Percentiles rank a stretch among this genome's conserved stretches.
These are phyloP conservation scores for Taurulus bubalis DNA, from an alignment of 2,113 vertebrate genomes.

Conservation along the genomic window DNA sequence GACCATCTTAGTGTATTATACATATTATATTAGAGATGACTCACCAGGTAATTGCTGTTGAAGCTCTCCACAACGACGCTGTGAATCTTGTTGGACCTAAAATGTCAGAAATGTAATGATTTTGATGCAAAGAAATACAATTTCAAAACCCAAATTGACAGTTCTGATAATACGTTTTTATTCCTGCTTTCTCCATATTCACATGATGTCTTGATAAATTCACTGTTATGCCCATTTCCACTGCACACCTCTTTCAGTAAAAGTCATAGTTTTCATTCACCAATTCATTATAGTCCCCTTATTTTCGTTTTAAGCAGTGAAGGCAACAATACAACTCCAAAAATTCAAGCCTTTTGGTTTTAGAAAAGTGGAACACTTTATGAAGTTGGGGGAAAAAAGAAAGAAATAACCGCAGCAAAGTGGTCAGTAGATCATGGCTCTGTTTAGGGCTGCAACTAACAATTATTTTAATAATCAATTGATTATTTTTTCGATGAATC, in stretches of 20 bases:
- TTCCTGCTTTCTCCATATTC: neutral
- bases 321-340: neutral
- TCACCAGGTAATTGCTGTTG: constrained; percentile 38
- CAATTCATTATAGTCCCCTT: neutral
- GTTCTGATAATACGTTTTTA: neutral
- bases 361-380: neutral
- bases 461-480: too few relatives aligned
- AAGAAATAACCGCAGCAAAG: too few relatives aligned
- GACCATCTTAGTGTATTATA: neutral
- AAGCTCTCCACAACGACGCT: neutral
- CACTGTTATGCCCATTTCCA: neutral
- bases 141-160: neutral
- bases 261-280: neutral
- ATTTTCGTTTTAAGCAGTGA: neutral
- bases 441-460: too few relatives aligned
- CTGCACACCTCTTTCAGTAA: neutral
- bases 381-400: neutral
- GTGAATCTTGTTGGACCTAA: constrained; percentile 26
- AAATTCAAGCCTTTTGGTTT: neutral
- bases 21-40: neutral
- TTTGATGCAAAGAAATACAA: neutral
- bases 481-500: too few relatives aligned
- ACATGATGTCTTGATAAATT: neutral
- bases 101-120: neutral
- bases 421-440: neutral